These are phyloP conservation scores for Chlamydotis undulata DNA, from an alignment of 2,113 vertebrate species.

Conservation along the genomic window DNA sequence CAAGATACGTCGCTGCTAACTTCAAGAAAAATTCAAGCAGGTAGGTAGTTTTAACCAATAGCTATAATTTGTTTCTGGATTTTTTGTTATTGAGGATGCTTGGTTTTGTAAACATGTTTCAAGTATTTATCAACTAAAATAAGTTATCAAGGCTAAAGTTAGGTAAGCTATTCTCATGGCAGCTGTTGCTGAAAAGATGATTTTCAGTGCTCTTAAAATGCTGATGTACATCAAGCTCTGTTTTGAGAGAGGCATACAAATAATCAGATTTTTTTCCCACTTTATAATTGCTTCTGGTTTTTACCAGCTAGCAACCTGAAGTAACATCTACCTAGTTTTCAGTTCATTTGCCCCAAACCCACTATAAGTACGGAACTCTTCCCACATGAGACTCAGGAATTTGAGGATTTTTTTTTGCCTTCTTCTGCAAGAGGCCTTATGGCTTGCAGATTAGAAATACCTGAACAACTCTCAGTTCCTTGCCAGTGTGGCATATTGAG, in stretches of 20 bases:
- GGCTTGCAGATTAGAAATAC: not conserved
- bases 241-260: not conserved
- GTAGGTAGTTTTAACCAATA: not conserved
- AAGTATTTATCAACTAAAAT: not conserved
- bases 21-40: not conserved
- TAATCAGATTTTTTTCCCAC: too few species aligned
- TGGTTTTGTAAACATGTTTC: not conserved
- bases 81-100: not conserved
- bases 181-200: not conserved
- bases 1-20: not conserved
- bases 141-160: not conserved
- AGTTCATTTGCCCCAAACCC: not conserved
- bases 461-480: not conserved
- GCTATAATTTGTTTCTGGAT: not conserved
- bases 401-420: not conserved
- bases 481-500: fast-evolving
- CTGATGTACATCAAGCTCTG: not conserved
- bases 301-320: not conserved
- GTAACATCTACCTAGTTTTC: not conserved
- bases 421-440: not conserved
- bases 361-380: not conserved
- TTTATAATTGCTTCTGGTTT: not conserved
- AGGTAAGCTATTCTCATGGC: not conserved
- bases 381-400: not conserved
- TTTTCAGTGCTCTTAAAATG: not conserved